Evolutionary conservation across 2,888 invertebrate species (phyloP).

Genomic region (Pandemis cinnamomeana): DNA sequence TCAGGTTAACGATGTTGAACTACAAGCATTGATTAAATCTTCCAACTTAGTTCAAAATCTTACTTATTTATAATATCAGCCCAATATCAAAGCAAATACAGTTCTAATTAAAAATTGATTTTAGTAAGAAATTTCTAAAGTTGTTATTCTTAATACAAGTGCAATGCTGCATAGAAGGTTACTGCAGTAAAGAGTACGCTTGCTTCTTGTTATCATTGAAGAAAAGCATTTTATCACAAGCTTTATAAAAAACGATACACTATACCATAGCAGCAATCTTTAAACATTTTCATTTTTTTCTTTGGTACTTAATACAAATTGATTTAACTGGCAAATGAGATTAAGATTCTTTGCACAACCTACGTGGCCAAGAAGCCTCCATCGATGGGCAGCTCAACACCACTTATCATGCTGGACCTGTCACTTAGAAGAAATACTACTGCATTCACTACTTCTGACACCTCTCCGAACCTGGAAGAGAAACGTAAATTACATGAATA

Average conservation of each 20-base stretch:
- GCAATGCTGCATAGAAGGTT: not conserved
- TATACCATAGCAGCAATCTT: slow-evolving; percentile 31
- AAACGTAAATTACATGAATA: not conserved
- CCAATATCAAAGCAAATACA: not conserved
- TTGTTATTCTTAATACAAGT: slow-evolving; percentile 1
- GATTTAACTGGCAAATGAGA: slow-evolving; percentile 18
- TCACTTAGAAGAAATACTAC: slow-evolving; percentile 91
- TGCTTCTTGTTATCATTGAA: slow-evolving; percentile 7
- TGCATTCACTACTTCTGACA: slow-evolving; percentile 92
- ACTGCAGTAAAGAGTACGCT: slow-evolving; percentile 4
- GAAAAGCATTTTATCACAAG: slow-evolving; percentile 30
- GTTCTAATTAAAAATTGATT: not conserved
- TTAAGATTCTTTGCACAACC: slow-evolving; percentile 32
- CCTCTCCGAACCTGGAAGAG: slow-evolving; percentile 87
- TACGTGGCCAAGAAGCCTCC: slow-evolving; percentile 89
- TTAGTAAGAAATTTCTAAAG: not conserved
- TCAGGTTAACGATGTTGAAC: too few species aligned
- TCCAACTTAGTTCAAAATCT: not conserved
- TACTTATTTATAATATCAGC: not conserved
- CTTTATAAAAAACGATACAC: slow-evolving; percentile 30
- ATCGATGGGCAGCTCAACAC: slow-evolving; percentile 90
- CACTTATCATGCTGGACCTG: slow-evolving; percentile 92
- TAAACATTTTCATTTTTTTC: slow-evolving; percentile 31
- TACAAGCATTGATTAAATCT: too few species aligned
- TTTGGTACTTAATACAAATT: slow-evolving; percentile 40